Evolutionary conservation across 2,113 vertebrate genomes (phyloP).

Genomic region (pig (Sus scrofa)): T2T-Sscrofa CM000820.6:58634501-58635000

Average conservation of each 20-base stretch:
- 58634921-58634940: accelerated
- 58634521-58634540: background rate
- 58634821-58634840: background rate
- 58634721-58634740: background rate
- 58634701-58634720: background rate
- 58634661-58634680: background rate
- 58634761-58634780: background rate
- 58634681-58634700: background rate
- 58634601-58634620: background rate
- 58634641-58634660: background rate
- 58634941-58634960: accelerated
- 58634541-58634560: background rate
- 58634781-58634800: background rate
- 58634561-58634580: accelerated
- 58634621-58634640: background rate
- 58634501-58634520: background rate
- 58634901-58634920: accelerated
- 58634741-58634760: background rate
- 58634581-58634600: background rate
- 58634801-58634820: background rate
- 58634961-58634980: accelerated
- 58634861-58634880: background rate
- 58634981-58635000: accelerated
- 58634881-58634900: too few relatives aligned
- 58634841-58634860: background rate